Evolutionary conservation across 2,797 vertebrate species (phyloP), one percentile per base, ranked within the genome.

Genomic region (Poeciliopsis infans): DNA sequence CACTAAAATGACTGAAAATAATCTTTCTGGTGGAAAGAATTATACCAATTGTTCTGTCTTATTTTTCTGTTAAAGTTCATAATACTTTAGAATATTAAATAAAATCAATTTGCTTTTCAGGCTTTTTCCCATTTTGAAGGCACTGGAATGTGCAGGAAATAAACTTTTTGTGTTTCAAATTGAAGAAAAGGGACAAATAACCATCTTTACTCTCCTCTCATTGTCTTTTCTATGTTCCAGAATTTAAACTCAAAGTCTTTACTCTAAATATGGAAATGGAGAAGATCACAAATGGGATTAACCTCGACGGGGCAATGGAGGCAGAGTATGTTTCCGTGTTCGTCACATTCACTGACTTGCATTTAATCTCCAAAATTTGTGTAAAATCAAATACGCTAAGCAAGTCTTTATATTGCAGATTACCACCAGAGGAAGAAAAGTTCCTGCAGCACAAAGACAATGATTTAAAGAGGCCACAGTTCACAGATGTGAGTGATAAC

Each of bases 401-500:
- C 18, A 66, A 66, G 61, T 66, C 18, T 66, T 15, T 12, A 36
- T 20, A 1, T 79, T 75, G 13, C 80, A 95, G 95, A 78, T 39
- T 87, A 23, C 73, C 79, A 68, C 76, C 94, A 57, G 94, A 95
- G 78, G 91, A 91, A 74, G 93, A 95, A 43, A 89, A 76, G 70
- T 95, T 95, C 81, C 85, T 95, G 68, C 93, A 89, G 45, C 92
- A 93, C 71, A 95, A 94, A 72, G 90, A 79, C 28, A 87, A 90
- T 59, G 89, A 83, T 39, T 81, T 81, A 2, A 95, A 93, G 75
- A 78, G 77, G 7, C 66, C 90, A 51, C 94, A 95, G 89, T 96
- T 96, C 85, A 96, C 93, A 76, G 95, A 96, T n/a, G 95, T 96
- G 86, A 95, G 95, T 91, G 49, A 36, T 45, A 45, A 45, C n/a